A percentile compares a stretch with the other conserved stretches of the same genome.
phyloP scores from a whole-genome alignment of 2,888 invertebrate species.

The Ptilodon capucinus region DNA sequence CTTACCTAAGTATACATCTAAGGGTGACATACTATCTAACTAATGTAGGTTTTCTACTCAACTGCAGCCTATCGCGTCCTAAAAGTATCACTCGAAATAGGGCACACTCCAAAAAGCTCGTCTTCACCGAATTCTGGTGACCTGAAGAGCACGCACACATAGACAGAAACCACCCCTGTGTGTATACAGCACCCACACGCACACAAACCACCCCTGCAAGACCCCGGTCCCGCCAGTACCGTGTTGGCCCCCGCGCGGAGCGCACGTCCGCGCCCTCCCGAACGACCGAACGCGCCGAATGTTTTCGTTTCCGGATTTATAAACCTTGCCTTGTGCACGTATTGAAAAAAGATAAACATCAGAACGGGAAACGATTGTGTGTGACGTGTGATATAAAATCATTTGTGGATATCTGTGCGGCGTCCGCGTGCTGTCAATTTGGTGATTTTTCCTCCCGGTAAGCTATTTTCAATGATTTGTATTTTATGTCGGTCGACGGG shows the following conservation, averaged over 20 bases:
- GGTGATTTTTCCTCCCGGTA: conserved; percentile 25
- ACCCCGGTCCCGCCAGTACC: conserved; percentile 48
- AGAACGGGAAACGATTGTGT: conserved; percentile 26
- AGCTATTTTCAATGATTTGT: conserved; percentile 44
- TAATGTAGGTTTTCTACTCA: not conserved
- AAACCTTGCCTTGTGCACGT: conserved; percentile 35
- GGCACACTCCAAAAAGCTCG: conserved; percentile 59
- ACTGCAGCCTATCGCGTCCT: conserved; percentile 3
- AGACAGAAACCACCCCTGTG: conserved; percentile 43
- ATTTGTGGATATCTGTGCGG: conserved; percentile 11
- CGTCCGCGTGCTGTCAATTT: conserved; percentile 34
- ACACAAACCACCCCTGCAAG: conserved; percentile 35
- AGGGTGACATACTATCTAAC: too few species aligned
- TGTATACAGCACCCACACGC: conserved; percentile 32
- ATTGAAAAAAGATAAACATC: conserved; percentile 26
- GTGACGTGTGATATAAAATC: not conserved
- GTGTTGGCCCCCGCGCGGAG: conserved; percentile 35
- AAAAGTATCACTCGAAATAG: conserved; percentile 51
- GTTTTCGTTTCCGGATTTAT: conserved; percentile 34
- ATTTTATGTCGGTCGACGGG: conserved; percentile 26
- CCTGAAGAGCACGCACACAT: conserved; percentile 69
- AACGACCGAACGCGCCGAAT: conserved; percentile 38
- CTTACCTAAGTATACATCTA: too few species aligned
- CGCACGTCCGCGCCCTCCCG: conserved; percentile 34
- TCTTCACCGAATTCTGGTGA: conserved; percentile 75